phyloP scores from a whole-genome alignment of 2,113 vertebrate species.

The Machaerirhynchus nigripectus region DNA sequence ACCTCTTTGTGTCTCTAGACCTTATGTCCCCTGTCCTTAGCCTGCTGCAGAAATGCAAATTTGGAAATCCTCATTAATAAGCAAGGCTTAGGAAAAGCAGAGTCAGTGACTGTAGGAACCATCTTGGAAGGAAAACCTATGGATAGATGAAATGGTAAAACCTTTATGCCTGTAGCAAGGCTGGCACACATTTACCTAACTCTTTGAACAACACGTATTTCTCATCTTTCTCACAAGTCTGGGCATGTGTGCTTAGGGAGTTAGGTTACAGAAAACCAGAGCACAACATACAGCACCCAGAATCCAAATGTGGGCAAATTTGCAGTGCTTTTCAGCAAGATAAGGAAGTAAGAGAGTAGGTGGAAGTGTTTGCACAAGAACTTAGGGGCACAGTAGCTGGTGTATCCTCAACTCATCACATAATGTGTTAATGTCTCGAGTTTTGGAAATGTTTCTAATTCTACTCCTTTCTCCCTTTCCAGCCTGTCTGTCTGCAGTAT shows the following conservation, averaged over 20 bases:
- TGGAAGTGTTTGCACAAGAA: background rate
- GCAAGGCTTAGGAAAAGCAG: background rate
- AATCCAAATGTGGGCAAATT: background rate
- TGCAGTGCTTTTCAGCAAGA: background rate
- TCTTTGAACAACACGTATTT: background rate
- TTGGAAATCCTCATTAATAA: background rate
- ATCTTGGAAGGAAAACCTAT: background rate
- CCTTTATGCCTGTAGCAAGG: background rate
- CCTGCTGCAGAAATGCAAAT: conserved; percentile 1
- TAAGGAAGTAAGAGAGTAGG: background rate
- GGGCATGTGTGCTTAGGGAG: background rate
- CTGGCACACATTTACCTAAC: background rate
- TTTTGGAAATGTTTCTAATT: background rate
- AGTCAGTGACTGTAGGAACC: background rate
- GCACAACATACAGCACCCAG: background rate
- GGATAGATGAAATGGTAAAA: background rate
- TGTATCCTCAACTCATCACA: background rate
- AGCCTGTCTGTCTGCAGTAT: background rate
- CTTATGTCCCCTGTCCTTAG: background rate
- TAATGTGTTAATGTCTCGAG: background rate
- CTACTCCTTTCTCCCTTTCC: background rate
- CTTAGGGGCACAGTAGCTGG: background rate
- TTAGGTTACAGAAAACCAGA: background rate
- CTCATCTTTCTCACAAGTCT: background rate
- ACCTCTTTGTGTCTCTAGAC: background rate